Evolutionary conservation across 2,797 vertebrate species (phyloP), one percentile per base, ranked within the genome.

Genomic region (Percopsis omiscomaycus): DNA sequence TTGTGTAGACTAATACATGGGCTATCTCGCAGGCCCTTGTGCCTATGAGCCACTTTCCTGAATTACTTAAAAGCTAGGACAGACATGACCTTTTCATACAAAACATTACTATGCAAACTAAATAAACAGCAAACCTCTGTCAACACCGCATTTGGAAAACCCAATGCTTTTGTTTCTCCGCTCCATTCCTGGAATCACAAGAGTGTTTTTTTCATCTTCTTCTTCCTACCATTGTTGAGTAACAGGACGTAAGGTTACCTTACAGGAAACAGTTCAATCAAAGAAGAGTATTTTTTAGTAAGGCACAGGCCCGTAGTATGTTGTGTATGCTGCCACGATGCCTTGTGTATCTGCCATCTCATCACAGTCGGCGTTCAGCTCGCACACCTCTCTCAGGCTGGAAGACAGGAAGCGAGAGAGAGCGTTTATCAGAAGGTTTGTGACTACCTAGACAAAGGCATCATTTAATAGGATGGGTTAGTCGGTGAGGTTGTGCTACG

Each of bases 341-440:
- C 95, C 95, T 0, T 89, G 75, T 1, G 92, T 92, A 2, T 95
- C 93, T 0, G 95, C 91, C 86, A 95, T 92, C 61, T 94, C 89
- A 3, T 94, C 93, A 55, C 95, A 97, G 61, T 87, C 93, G 0
- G 80, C 14, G 5, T 93, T 92, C 69, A 85, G 66, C 66, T 96
- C 95, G 59, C 95, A 96, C 37, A 92, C 93, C 72, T 97, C 95
- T 0, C 77, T 89, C 83, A 94, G 82, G 52, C 93, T 94, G 78
- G 30, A 56, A 30, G 32, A 72, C 11, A 59, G 11, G 62, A 14
- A 15, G 57, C 50, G 8, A 70, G 28, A 60, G 0, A 3, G 14
- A 5, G 5, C 44, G 27, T 22, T 22, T 22, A 22, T 75, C 15
- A 75, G 48, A 59, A n/a, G 5, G 14, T 0, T 9, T 60, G 3